Conservation (phyloP, 2,113 vertebrate species). For the Coturnix japonica region DNA sequence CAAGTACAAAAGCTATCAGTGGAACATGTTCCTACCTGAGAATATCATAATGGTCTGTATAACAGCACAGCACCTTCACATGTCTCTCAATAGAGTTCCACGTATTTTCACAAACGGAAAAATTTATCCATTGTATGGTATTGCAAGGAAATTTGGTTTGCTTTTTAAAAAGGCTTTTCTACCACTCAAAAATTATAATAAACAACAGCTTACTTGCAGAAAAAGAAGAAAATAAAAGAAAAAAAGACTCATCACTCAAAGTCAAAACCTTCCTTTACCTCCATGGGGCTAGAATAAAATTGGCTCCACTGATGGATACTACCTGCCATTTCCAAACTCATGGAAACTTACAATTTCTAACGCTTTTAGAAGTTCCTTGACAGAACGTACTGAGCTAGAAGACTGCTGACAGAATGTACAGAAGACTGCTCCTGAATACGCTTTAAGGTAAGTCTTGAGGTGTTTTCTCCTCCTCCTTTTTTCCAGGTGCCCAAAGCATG, state of each 20-base stretch:
- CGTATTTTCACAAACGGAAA: not conserved
- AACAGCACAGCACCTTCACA: not conserved
- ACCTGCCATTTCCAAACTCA: not conserved
- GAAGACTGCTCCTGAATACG: not conserved
- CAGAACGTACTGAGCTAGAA: not conserved
- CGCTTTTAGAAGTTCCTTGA: not conserved
- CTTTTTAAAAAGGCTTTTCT: not conserved
- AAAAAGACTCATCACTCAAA: not conserved
- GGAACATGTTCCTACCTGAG: not conserved
- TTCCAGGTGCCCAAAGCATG: not conserved
- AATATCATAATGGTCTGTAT: not conserved
- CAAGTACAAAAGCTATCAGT: constrained; percentile 23
- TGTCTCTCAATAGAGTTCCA: not conserved
- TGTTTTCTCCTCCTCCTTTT: not conserved
- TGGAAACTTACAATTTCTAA: not conserved
- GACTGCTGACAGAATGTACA: not conserved
- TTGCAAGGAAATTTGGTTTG: not conserved
- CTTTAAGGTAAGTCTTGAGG: not conserved
- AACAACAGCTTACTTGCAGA: not conserved
- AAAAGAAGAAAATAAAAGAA: not conserved
- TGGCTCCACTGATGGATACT: not conserved
- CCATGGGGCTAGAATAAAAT: too few species aligned
- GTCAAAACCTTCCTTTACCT: too few species aligned
- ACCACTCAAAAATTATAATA: not conserved
- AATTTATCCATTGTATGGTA: not conserved